A percentile compares a stretch with the other conserved stretches of the same genome.
These are phyloP conservation scores for Atopsyche davidsoni DNA, from an alignment of 1,140 invertebrate species.

Conservation along the genomic window DNA sequence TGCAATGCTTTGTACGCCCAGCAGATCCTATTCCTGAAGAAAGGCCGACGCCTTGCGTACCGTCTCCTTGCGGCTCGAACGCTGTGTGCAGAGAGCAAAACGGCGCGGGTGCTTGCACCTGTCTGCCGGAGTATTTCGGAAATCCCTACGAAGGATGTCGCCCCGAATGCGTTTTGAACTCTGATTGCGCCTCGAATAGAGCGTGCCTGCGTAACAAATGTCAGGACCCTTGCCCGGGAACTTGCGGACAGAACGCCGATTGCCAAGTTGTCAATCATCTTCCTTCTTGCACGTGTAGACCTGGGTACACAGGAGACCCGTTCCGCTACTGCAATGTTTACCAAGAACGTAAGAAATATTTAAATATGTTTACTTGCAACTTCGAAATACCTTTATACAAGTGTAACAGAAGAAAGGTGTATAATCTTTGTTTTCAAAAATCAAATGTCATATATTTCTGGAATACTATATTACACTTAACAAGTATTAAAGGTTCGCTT, in stretches of 20 bases:
- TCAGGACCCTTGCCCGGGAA: constrained; percentile 63
- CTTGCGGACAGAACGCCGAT: constrained; percentile 67
- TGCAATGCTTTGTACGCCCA: constrained; percentile 45
- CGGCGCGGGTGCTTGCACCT: constrained; percentile 66
- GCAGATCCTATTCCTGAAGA: constrained; percentile 36
- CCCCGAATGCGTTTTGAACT: constrained; percentile 65
- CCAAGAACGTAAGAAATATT: constrained; percentile 49
- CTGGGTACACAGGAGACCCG: constrained; percentile 67
- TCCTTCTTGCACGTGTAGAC: constrained; percentile 65
- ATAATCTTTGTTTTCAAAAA: too few relatives aligned
- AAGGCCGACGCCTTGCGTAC: constrained; percentile 57
- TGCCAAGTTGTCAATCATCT: constrained; percentile 70
- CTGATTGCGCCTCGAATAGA: constrained; percentile 60
- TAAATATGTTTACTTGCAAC: constrained; percentile 3
- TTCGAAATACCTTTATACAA: constrained; percentile 33
- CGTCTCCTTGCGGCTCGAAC: constrained; percentile 74
- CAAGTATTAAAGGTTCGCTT: too few relatives aligned
- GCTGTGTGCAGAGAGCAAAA: constrained; percentile 72
- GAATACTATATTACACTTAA: too few relatives aligned
- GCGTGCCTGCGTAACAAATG: constrained; percentile 66
- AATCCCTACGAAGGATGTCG: constrained; percentile 69
- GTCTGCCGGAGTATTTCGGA: constrained; percentile 64
- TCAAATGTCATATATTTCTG: too few relatives aligned
- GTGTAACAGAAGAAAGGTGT: too few relatives aligned
- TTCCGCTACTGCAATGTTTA: constrained; percentile 54